Conservation (phyloP, 2,888 invertebrate species). For the Philereme vetulata region DNA sequence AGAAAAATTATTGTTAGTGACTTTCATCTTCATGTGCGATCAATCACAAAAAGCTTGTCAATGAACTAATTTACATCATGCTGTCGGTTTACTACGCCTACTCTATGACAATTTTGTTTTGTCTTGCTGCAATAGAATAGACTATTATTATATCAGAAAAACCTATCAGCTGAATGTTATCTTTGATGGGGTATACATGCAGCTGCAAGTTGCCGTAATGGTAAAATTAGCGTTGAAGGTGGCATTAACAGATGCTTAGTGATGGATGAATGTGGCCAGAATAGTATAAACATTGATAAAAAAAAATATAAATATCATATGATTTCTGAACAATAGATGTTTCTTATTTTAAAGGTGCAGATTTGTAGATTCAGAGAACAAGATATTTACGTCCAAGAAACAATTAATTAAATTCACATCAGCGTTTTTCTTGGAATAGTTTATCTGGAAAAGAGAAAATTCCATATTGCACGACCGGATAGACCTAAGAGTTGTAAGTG, state of each 20-base stretch:
- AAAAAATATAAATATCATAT: no score
- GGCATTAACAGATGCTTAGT: conserved; percentile 9
- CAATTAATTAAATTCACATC: conserved; percentile 71
- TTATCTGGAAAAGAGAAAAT: conserved; percentile 65
- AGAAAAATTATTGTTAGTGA: conserved; percentile 21
- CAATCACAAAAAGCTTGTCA: conserved; percentile 35
- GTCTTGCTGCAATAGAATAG: conserved; percentile 10
- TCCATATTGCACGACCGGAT: conserved; percentile 50
- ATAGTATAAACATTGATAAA: background rate
- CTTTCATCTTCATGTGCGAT: conserved; percentile 30
- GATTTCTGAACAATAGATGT: no score
- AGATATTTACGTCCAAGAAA: conserved; percentile 46
- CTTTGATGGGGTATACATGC: conserved; percentile 10
- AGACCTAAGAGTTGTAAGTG: conserved; percentile 44
- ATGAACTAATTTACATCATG: conserved; percentile 32
- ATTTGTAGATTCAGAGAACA: conserved; percentile 33
- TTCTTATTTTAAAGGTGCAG: no score
- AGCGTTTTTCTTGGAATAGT: conserved; percentile 62
- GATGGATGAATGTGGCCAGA: conserved; percentile 14
- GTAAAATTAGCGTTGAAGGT: conserved; percentile 22
- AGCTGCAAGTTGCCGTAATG: conserved; percentile 20
- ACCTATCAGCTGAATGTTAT: conserved; percentile 13
- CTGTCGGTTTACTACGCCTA: conserved; percentile 31
- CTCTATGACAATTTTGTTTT: conserved; percentile 29
- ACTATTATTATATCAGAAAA: conserved; percentile 5